Base-by-base conservation (phyloP, 2,113 vertebrate genomes). In the Sinocyclocheilus anophthalmus region DNA sequence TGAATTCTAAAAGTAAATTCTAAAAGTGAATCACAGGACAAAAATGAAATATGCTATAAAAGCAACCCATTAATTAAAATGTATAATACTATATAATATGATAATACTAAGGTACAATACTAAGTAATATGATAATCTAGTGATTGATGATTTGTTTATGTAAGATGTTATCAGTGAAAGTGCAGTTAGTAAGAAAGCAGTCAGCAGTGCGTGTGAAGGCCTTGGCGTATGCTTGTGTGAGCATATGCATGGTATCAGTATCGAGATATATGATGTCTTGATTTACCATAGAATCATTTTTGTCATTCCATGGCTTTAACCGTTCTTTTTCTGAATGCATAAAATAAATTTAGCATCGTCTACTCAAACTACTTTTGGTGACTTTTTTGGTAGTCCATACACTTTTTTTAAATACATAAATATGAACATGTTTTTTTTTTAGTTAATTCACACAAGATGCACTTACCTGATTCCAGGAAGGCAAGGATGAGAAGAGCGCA, bases 401-500 rank as follows among this genome's bases (percentile, higher is more conserved):
- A 0, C 42, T 22, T 33, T n/a, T 78, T 78, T 57, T 0, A 59
- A 20, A 57, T 37, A 50, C 12, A 57, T 18, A 22, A 20, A 57
- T 14, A 11, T 61, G 10, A 13, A 3, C 13, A 14, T 24, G 57
- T 80, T 53, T 12, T 18, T 13, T 13, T 22, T 33, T 13, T 22
- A 42, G n/a, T 37, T 8, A 59, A 16, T 33, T 72, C 26, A 59
- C n/a, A 6, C 20, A 33, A 37, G 77, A 5, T 70, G 7, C 20
- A 76, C 78, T 33, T 90, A 92, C 91, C 89, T 89, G 91, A 87
- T 65, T 88, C 76, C 79, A 89, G 69, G 53, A 89, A 84, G 81
- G 50, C 72, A 30, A 90, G 69, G 30, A 88, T 75, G 55, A 90
- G 37, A 81, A 92, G 33, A 53, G 80, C 85, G 63, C 83, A 48